A percentile compares a stretch with the other conserved stretches of the same genome.
Evolutionary conservation across 2,113 vertebrate genomes (phyloP).

Genomic region (Scomber scombrus): DNA sequence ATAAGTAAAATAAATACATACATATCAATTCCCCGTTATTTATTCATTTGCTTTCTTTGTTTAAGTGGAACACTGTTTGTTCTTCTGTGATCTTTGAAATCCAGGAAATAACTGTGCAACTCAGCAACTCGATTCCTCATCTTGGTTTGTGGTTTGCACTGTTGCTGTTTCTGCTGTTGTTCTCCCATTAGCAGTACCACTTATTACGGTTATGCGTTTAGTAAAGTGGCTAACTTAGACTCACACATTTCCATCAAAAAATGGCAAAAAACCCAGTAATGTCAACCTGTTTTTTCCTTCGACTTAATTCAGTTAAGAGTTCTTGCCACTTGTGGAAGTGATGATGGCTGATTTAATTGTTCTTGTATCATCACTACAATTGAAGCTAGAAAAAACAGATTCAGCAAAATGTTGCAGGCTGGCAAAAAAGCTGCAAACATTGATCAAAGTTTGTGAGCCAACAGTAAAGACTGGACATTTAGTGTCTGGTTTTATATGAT

Average conservation of each 20-base stretch:
- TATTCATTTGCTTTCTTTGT: not conserved
- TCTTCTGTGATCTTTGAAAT: not conserved
- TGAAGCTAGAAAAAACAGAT: not conserved
- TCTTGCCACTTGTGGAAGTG: not conserved
- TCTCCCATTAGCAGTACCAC: not conserved
- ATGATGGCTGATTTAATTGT: not conserved
- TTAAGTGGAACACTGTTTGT: not conserved
- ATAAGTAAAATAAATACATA: too few relatives aligned
- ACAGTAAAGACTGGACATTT: not conserved
- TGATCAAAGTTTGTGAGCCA: not conserved
- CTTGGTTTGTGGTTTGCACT: slow-evolving; percentile 9
- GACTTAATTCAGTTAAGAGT: not conserved
- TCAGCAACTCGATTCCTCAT: not conserved
- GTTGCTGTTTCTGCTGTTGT: not conserved
- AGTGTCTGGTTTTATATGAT: not conserved
- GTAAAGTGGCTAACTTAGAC: not conserved
- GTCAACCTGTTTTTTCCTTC: not conserved
- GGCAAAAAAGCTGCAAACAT: not conserved
- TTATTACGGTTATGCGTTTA: not conserved
- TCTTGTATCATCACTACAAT: not conserved
- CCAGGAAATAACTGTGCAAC: slow-evolving; percentile 15
- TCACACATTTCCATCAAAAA: not conserved
- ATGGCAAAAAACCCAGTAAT: not conserved
- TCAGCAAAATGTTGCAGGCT: not conserved
- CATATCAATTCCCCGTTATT: not conserved